These are phyloP conservation scores for Diaphora mendica DNA, from an alignment of 2,888 invertebrate species.

Conservation along the genomic window DNA sequence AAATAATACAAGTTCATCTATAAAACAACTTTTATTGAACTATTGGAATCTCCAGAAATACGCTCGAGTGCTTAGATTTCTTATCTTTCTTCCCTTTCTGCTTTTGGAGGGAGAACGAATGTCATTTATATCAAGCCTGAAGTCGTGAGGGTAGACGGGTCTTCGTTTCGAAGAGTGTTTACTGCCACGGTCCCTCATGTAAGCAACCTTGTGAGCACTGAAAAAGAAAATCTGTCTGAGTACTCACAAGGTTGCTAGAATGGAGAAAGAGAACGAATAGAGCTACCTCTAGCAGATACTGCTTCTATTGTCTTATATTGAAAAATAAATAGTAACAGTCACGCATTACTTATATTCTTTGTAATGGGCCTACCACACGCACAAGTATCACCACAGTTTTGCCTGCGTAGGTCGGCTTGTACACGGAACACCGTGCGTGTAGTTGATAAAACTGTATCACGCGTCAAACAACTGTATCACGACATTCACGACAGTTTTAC, in stretches of 20 bases:
- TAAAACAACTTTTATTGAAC: not conserved
- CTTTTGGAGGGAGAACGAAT: not conserved
- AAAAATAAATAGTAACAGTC: no score
- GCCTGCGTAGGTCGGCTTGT: no score
- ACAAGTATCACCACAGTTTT: no score
- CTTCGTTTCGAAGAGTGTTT: not conserved
- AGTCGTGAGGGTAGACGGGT: not conserved
- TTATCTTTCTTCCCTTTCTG: not conserved
- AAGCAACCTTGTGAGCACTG: conserved; percentile 20
- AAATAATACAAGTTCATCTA: not conserved
- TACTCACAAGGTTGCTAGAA: conserved; percentile 20
- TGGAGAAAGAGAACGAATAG: not conserved
- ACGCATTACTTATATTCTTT: no score
- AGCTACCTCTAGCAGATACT: not conserved
- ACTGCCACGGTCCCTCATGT: not conserved
- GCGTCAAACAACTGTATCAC: no score
- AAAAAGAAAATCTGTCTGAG: conserved; percentile 10
- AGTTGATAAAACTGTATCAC: no score
- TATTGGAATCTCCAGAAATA: not conserved
- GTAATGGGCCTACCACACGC: no score
- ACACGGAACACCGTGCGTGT: no score
- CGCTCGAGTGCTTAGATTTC: not conserved
- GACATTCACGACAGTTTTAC: no score
- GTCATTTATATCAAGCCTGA: not conserved
- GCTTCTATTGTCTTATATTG: no score